phyloP scores from a whole-genome alignment of 2,888 invertebrate species.

The Tholera decimalis region DNA sequence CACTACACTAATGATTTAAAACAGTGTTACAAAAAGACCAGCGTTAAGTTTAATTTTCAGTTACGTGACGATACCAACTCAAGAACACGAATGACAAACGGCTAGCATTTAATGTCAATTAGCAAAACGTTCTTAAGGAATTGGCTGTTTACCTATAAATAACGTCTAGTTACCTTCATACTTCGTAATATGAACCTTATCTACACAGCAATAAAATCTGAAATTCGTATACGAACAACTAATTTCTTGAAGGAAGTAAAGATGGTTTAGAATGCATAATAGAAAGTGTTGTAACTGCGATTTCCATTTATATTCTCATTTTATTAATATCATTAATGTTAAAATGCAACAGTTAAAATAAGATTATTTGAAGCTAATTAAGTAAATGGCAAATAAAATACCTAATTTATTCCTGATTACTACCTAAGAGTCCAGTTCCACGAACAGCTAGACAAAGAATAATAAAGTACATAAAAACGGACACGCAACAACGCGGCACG shows the following conservation, averaged over 20 bases:
- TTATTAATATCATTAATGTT: constrained; percentile 46
- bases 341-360: constrained; percentile 26
- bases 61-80: constrained; percentile 73
- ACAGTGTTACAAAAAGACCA: constrained; percentile 47
- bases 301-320: constrained; percentile 54
- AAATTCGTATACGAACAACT: constrained; percentile 7
- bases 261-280: constrained; percentile 54
- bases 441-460: constrained; percentile 64
- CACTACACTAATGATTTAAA: constrained; percentile 44
- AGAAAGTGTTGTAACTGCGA: constrained; percentile 46
- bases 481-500: constrained; percentile 75
- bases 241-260: constrained; percentile 35
- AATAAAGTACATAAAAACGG: constrained; percentile 66
- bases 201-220: constrained; percentile 43
- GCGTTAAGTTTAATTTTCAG: constrained; percentile 71
- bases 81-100: constrained; percentile 84
- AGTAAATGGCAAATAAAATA: constrained; percentile 30
- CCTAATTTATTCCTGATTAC: constrained; percentile 36
- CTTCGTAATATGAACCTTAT: constrained; percentile 65
- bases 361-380: constrained; percentile 31
- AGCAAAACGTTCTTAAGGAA: constrained; percentile 76
- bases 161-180: constrained; percentile 64
- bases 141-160: constrained; percentile 76
- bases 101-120: constrained; percentile 86
- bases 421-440: constrained; percentile 38